These are phyloP conservation scores for Prorops nasuta DNA, from an alignment of 1,140 invertebrate species.

Conservation along the genomic window DNA sequence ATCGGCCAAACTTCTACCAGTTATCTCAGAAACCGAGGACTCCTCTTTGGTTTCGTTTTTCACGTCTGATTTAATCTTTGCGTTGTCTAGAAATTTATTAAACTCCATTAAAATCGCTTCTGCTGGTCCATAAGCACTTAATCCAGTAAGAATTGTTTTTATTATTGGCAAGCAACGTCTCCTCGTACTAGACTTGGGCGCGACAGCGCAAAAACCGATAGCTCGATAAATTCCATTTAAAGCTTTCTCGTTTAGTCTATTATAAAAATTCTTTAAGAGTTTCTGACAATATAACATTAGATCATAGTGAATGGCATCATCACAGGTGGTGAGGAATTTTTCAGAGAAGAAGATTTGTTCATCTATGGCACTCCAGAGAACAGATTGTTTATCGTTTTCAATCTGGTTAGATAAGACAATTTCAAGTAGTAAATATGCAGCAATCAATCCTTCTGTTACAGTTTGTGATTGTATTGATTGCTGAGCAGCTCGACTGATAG, in stretches of 20 bases:
- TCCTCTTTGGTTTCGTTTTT: constrained; percentile 48
- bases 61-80: constrained; percentile 56
- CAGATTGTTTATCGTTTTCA: constrained; percentile 59
- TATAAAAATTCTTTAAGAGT: constrained; percentile 63
- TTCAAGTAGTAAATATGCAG: constrained; percentile 72
- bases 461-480: constrained; percentile 59
- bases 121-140: constrained; percentile 46
- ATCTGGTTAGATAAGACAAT: constrained; percentile 58
- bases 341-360: constrained; percentile 82
- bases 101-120: constrained; percentile 64
- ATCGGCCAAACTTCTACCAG: constrained; percentile 45
- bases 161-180: constrained; percentile 38
- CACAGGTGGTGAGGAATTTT: constrained; percentile 70
- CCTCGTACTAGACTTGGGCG: constrained; percentile 44
- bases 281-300: constrained; percentile 65
- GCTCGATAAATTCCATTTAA: constrained; percentile 60
- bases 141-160: constrained; percentile 41
- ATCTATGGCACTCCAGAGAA: constrained; percentile 70
- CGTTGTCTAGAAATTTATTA: constrained; percentile 57
- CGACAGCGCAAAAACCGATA: constrained; percentile 64
- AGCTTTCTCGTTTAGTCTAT: constrained; percentile 60
- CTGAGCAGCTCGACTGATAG: constrained; percentile 43
- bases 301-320: constrained; percentile 67
- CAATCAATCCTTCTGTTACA: constrained; percentile 78
- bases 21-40: constrained; percentile 29